phyloP scores from a whole-genome alignment of 2,888 invertebrate species.

The Corbicula japonica region DNA sequence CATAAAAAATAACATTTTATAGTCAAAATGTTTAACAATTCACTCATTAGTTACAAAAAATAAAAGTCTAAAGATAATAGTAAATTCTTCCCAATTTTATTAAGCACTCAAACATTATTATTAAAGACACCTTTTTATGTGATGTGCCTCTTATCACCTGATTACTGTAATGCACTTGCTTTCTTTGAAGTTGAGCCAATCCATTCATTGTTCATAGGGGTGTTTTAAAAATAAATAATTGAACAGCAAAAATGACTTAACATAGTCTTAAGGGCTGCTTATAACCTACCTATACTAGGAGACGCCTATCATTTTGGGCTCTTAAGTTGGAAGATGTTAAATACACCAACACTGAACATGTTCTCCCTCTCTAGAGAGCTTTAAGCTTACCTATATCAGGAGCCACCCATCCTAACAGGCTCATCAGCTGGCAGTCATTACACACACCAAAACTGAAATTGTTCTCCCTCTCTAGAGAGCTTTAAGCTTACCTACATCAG shows the following conservation, averaged over 20 bases:
- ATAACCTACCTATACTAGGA: conserved; percentile 63
- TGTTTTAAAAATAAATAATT: too few species aligned
- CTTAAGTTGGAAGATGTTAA: conserved; percentile 99
- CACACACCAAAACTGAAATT: conserved; percentile 99
- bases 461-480: too few species aligned
- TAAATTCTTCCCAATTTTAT: not conserved
- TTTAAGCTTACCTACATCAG: conserved; percentile 58
- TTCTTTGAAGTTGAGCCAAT: not conserved
- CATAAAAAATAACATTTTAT: not conserved
- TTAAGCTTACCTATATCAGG: conserved; percentile 63
- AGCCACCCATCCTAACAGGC: conserved; percentile 95
- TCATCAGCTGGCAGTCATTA: conserved; percentile 99
- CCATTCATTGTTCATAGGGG: not conserved
- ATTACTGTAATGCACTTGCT: not conserved
- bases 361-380: too few species aligned
- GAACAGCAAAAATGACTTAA: too few species aligned
- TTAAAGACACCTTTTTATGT: not conserved
- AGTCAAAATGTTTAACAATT: not conserved
- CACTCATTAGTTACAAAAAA: not conserved
- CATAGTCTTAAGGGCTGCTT: too few species aligned
- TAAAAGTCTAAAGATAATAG: not conserved
- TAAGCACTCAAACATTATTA: not conserved
- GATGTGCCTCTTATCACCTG: not conserved
- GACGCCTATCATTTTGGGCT: conserved; percentile 96
- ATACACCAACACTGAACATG: conserved; percentile 99